Percentiles rank a stretch among this genome's conserved stretches.
These are phyloP conservation scores for Ametastegia equiseti DNA, from an alignment of 2,888 invertebrate species.

Conservation along the genomic window DNA sequence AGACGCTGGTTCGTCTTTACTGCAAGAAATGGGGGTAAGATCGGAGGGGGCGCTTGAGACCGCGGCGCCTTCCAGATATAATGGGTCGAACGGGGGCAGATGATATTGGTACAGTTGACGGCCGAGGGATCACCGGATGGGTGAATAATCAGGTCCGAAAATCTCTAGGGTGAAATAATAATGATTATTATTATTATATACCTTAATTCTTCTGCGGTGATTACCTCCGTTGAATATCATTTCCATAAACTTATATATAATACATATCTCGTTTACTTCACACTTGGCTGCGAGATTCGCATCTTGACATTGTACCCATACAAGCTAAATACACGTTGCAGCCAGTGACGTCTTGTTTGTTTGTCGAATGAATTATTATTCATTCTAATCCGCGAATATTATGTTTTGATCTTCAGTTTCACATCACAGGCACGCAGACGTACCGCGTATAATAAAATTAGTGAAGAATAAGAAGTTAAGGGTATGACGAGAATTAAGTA, in stretches of 20 bases:
- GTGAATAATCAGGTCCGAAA: background rate
- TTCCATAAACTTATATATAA: background rate
- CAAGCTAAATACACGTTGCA: background rate
- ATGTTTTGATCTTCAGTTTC: too few relatives aligned
- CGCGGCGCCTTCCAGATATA: slow-evolving; percentile 33
- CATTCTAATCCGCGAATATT: too few relatives aligned
- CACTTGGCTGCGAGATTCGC: background rate
- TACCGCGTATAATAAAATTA: background rate
- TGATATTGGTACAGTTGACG: background rate
- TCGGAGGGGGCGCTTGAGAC: background rate
- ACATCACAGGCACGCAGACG: background rate
- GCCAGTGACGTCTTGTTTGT: background rate
- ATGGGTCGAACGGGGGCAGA: background rate
- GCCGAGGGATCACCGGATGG: background rate
- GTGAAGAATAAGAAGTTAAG: background rate
- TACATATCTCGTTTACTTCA: background rate
- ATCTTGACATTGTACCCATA: too few relatives aligned
- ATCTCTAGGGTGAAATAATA: background rate
- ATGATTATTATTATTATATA: too few relatives aligned
- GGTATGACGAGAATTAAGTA: background rate
- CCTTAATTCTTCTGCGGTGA: too few relatives aligned
- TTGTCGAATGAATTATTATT: slow-evolving; percentile 3
- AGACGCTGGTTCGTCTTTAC: slow-evolving; percentile 13
- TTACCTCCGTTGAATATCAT: background rate
- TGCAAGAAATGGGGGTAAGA: slow-evolving; percentile 27